Conservation (phyloP, 1,140 invertebrate species). For the Cydia strobilella region DNA sequence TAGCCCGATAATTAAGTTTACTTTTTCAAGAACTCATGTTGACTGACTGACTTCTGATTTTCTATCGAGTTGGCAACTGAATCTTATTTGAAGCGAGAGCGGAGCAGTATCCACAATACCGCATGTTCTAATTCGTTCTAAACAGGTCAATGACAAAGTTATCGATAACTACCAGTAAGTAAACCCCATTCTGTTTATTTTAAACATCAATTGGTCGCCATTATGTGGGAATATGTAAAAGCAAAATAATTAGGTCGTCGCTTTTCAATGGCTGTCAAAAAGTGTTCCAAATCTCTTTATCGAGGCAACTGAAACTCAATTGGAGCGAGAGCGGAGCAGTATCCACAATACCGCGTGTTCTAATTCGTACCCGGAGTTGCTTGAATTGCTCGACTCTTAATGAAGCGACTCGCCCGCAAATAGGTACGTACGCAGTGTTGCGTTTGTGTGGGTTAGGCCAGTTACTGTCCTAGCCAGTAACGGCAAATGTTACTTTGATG, state of each 20-base stretch:
- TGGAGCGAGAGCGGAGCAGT: not conserved
- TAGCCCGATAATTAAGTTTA: too few species aligned
- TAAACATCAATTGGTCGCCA: too few species aligned
- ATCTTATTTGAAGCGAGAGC: not conserved
- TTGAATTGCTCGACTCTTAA: constrained; percentile 21
- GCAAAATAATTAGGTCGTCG: too few species aligned
- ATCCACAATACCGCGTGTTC: constrained; percentile 14
- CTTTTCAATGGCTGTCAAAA: not conserved
- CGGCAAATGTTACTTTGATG: not conserved
- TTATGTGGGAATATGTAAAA: too few species aligned
- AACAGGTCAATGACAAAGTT: not conserved
- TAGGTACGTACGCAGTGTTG: constrained; percentile 11
- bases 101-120: constrained; percentile 11
- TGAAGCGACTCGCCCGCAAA: constrained; percentile 26
- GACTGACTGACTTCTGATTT: too few species aligned
- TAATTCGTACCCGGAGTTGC: constrained; percentile 18
- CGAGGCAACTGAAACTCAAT: not conserved
- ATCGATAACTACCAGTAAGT: too few species aligned
- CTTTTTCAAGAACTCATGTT: not conserved
- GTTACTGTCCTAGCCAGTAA: not conserved
- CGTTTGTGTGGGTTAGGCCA: not conserved
- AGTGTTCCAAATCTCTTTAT: not conserved
- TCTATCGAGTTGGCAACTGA: too few species aligned
- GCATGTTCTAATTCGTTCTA: not conserved
- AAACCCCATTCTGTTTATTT: too few species aligned